Evolutionary conservation across 2,888 invertebrate species (phyloP).

Genomic region (Dynastes maya): DNA sequence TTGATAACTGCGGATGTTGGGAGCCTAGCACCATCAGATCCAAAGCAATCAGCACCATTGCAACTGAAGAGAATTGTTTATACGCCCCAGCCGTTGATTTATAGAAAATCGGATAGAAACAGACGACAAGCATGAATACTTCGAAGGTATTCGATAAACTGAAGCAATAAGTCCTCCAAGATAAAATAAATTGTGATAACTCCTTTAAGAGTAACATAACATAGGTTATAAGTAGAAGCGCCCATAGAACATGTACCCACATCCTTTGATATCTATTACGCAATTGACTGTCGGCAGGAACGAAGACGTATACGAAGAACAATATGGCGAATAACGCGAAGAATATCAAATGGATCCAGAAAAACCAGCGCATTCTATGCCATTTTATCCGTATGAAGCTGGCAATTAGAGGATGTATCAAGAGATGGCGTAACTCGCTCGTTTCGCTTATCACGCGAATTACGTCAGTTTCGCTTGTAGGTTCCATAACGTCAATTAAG

Average conservation of each 20-base stretch:
- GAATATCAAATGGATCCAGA: slow-evolving; percentile 83
- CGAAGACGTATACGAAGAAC: slow-evolving; percentile 71
- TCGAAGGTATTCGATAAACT: slow-evolving; percentile 86
- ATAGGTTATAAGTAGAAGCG: slow-evolving; percentile 75
- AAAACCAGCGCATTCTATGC: slow-evolving; percentile 83
- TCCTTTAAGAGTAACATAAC: slow-evolving; percentile 78
- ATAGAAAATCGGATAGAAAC: slow-evolving; percentile 76
- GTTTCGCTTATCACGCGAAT: slow-evolving; percentile 81
- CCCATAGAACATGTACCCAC: slow-evolving; percentile 11
- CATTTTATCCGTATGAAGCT: slow-evolving; percentile 88
- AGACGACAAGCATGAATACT: slow-evolving; percentile 77
- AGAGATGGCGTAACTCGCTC: slow-evolving; percentile 78
- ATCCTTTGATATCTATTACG: not conserved
- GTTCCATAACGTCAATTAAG: not conserved
- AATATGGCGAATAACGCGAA: slow-evolving; percentile 86
- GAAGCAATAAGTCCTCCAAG: slow-evolving; percentile 78
- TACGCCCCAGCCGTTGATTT: slow-evolving; percentile 72
- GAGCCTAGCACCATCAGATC: slow-evolving; percentile 86
- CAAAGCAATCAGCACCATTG: slow-evolving; percentile 83
- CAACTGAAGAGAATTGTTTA: slow-evolving; percentile 81
- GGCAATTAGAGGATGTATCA: slow-evolving; percentile 86
- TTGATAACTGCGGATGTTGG: slow-evolving; percentile 84
- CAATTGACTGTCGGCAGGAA: slow-evolving; percentile 70
- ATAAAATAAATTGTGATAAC: slow-evolving; percentile 80
- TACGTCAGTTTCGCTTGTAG: slow-evolving; percentile 79